Percentiles rank a stretch among this genome's conserved stretches.
Evolutionary conservation across 2,113 vertebrate genomes (phyloP).

Genomic region (Daboia siamensis): DNA sequence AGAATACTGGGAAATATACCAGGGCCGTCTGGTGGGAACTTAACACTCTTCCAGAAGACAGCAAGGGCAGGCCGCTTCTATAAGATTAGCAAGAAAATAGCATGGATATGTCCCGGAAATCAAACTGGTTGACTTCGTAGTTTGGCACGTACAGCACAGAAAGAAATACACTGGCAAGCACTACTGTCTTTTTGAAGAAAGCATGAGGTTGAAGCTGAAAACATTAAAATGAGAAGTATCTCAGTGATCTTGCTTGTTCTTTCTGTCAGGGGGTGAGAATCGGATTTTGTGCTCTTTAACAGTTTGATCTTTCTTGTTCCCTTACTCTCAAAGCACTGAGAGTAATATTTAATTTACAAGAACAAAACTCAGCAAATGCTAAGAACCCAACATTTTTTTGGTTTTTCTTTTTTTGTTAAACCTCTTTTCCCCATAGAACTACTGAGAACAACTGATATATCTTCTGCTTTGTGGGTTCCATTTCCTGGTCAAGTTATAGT

Average conservation of each 20-base stretch:
- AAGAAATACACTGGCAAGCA: neutral
- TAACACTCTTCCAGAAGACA: neutral
- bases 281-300: neutral
- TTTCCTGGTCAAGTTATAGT: slow-evolving; percentile 29
- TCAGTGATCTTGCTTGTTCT: neutral
- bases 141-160: neutral
- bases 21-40: neutral
- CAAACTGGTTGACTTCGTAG: neutral
- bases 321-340: neutral
- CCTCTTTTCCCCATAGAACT: neutral
- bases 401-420: neutral
- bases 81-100: neutral
- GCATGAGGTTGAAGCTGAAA: neutral
- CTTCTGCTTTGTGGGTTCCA: neutral
- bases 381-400: neutral
- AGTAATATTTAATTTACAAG: neutral
- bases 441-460: neutral
- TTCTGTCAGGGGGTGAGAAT: neutral
- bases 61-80: neutral
- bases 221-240: neutral
- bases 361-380: neutral
- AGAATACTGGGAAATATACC: neutral
- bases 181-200: neutral
- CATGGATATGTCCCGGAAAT: neutral
- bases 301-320: neutral